Evolutionary conservation across 2,113 vertebrate genomes (phyloP).

Genomic region (Rhea americana): DNA sequence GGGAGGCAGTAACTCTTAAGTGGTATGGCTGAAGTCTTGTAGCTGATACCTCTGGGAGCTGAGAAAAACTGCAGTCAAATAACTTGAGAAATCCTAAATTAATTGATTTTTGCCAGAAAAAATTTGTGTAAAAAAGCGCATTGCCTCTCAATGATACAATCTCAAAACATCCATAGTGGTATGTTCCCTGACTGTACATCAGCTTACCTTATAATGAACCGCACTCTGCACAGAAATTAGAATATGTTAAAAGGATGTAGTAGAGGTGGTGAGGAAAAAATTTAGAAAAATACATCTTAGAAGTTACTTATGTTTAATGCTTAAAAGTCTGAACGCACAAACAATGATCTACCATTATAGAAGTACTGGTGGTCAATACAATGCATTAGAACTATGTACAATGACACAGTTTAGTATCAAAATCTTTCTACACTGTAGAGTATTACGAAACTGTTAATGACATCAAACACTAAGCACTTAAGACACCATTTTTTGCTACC

Average conservation of each 20-base stretch:
- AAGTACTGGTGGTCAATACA: slow-evolving; percentile 85
- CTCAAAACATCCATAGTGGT: not conserved
- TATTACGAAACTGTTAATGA: slow-evolving; percentile 88
- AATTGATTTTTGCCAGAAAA: not conserved
- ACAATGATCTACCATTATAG: slow-evolving; percentile 86
- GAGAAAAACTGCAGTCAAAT: not conserved
- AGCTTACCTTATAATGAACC: not conserved
- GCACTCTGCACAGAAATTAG: not conserved
- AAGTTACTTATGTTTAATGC: slow-evolving; percentile 88
- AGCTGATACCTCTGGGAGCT: not conserved
- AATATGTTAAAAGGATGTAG: not conserved
- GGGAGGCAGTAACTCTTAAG: rapidly evolving
- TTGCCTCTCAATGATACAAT: not conserved
- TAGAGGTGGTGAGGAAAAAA: not conserved
- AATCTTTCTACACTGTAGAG: slow-evolving; percentile 87
- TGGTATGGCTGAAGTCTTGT: rapidly evolving
- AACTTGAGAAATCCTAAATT: not conserved
- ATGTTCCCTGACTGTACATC: rapidly evolving
- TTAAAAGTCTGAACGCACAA: slow-evolving; percentile 89
- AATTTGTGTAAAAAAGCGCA: not conserved
- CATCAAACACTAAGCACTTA: slow-evolving; percentile 88
- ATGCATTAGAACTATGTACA: slow-evolving; percentile 88
- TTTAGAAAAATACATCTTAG: slow-evolving; percentile 68
- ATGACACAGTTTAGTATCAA: slow-evolving; percentile 89
- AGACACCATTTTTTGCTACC: slow-evolving; percentile 87